phyloP scores from a whole-genome alignment of 2,113 vertebrate genomes.

The Serinus canaria region DNA sequence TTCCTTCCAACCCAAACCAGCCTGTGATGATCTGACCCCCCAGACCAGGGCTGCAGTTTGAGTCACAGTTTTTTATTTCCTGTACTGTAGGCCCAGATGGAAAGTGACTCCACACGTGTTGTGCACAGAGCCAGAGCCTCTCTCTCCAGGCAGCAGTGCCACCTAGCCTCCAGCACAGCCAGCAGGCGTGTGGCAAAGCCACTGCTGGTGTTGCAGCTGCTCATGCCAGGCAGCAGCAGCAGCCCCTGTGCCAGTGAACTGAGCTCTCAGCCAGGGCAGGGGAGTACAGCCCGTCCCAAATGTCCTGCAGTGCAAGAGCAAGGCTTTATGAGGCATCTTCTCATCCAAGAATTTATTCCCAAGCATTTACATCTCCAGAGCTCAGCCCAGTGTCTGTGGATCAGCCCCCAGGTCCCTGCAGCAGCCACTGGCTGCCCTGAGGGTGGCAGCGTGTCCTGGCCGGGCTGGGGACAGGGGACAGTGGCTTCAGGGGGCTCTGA shows the following conservation, averaged over 20 bases:
- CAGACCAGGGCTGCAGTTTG: background rate
- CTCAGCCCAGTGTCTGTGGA: background rate
- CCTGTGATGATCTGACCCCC: background rate
- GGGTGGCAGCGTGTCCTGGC: background rate
- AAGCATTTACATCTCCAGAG: background rate
- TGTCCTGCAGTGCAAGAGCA: background rate
- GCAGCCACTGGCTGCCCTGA: background rate
- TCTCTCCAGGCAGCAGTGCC: background rate
- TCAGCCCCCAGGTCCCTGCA: background rate
- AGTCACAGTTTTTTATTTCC: background rate
- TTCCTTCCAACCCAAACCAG: background rate
- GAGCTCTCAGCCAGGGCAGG: background rate
- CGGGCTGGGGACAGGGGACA: background rate
- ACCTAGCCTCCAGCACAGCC: background rate
- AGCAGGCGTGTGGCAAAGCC: background rate
- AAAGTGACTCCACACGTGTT: background rate
- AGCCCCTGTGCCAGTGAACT: background rate
- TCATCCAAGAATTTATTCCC: background rate
- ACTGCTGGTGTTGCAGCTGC: background rate
- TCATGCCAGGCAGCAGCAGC: background rate
- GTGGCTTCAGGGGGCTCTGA: background rate
- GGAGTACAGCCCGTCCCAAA: background rate
- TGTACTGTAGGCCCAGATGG: rapidly evolving
- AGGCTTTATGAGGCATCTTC: background rate
- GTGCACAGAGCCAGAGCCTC: background rate